phyloP scores from a whole-genome alignment of 2,797 vertebrate species.

The Falco novaeseelandiae region DNA sequence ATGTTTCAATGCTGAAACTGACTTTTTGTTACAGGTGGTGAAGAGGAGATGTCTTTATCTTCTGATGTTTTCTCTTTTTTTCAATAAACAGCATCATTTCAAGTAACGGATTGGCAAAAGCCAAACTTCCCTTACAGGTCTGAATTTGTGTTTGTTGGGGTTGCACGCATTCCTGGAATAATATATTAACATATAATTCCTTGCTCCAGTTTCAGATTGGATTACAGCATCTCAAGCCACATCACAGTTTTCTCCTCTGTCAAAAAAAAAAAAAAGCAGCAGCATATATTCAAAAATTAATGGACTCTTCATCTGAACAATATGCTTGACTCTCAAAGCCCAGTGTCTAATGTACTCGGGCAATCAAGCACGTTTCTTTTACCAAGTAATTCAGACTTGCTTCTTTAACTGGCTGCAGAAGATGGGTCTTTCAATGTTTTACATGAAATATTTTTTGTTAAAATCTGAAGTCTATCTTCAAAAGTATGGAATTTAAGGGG shows the following conservation, averaged over 20 bases:
- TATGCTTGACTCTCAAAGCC: not conserved
- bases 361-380: not conserved
- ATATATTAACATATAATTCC: not conserved
- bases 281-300: not conserved
- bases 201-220: not conserved
- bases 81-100: not conserved
- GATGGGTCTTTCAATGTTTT: not conserved
- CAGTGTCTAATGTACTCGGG: not conserved
- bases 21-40: not conserved
- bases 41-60: not conserved
- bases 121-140: not conserved
- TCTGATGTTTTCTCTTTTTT: not conserved
- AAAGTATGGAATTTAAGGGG: slow-evolving; percentile 49
- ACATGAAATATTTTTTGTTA: slow-evolving; percentile 13
- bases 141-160: not conserved
- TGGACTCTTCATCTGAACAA: not conserved
- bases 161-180: not conserved
- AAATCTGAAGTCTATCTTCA: slow-evolving; percentile 4
- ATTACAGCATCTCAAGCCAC: not conserved
- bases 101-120: not conserved
- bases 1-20: not conserved
- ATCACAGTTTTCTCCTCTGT: not conserved
- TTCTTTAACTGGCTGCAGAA: not conserved
- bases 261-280: not conserved
- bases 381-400: not conserved